These are phyloP conservation scores for Linepithema humile DNA, from an alignment of 1,140 invertebrate genomes.

Conservation along the genomic window DNA sequence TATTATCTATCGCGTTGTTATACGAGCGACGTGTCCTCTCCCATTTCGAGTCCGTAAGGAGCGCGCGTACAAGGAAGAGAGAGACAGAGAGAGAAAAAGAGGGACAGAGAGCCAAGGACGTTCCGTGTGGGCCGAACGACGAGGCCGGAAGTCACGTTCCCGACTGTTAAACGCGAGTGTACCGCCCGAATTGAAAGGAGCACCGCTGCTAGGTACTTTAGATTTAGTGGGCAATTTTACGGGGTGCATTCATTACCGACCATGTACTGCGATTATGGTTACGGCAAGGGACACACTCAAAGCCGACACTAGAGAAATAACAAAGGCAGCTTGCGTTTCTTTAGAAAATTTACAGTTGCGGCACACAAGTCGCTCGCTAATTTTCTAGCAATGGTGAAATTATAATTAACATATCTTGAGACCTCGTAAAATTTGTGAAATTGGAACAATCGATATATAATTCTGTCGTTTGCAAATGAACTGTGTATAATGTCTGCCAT, in stretches of 20 bases:
- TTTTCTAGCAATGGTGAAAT: neutral
- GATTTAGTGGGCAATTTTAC: constrained; percentile 45
- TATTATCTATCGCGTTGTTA: constrained; percentile 69
- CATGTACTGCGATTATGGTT: constrained; percentile 11
- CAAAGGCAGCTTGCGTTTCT: neutral
- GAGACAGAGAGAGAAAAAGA: neutral
- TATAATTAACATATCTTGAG: too few relatives aligned
- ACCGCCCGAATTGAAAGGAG: constrained; percentile 41
- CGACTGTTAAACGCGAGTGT: constrained; percentile 48
- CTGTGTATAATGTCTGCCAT: too few relatives aligned
- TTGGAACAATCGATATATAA: too few relatives aligned
- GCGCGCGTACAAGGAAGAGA: neutral
- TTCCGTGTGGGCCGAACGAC: constrained; percentile 14
- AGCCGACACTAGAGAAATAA: constrained; percentile 1
- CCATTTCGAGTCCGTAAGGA: constrained; percentile 56
- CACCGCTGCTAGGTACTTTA: constrained; percentile 45
- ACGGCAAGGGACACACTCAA: constrained; percentile 21
- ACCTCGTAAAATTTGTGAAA: too few relatives aligned
- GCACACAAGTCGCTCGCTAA: too few relatives aligned
- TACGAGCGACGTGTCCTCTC: constrained; percentile 39
- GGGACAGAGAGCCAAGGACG: constrained; percentile 19
- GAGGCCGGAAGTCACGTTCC: constrained; percentile 45
- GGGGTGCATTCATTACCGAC: constrained; percentile 32
- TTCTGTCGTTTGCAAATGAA: too few relatives aligned
- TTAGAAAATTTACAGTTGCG: neutral